Base-by-base conservation (phyloP, 2,888 invertebrate species). In the Andricus quercusramuli region DNA sequence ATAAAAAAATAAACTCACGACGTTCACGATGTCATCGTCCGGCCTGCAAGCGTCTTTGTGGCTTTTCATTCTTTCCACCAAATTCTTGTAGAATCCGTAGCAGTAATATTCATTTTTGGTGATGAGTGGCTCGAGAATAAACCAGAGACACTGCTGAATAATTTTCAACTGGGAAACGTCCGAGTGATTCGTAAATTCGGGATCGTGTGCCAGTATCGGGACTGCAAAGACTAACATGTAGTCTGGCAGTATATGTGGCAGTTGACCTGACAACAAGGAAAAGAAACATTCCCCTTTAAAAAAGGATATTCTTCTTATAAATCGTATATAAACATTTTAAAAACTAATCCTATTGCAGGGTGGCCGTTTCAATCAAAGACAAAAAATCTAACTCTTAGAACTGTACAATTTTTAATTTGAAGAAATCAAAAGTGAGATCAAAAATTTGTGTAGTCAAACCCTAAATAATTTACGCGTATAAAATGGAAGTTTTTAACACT, bases 181-280 rank as follows among this genome's bases (percentile, higher is more conserved):
- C 89, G 96, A 95, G 93, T 96, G 95, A 85, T 95, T 94, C 77
- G 96, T 96, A 91, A 97, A 97, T 86, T 95, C 95, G 9, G 98
- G 97, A 93, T 98, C 97, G 92, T 99, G 98, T n/a, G 99, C 97
- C 81, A 99, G 94, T 78, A 99, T 95, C 76, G 99, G 98, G 87
- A 99, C 96, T n/a, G 98, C 97, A 93, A 99, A 99, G 85, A 98
- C 98, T 90, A 99, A 94, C 96, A 98, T 98, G 93, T 99, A 99
- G 94, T 99, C 99, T 78, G 99, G 99, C 93, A 99, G 94, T 92
- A 98, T 97, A 93, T 97, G 97, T 64, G 97, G 96, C 91, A 97
- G 93, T 93, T 97, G 97, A 85, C 95, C 92, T 92, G 79, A 68
- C 78, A 86, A 70, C 41, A 78, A 79, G 59, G 51, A 79, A 13